A percentile compares a stretch with the other conserved stretches of the same genome.
phyloP scores from a whole-genome alignment of 2,113 vertebrate species.

The Anhinga rufa region DNA sequence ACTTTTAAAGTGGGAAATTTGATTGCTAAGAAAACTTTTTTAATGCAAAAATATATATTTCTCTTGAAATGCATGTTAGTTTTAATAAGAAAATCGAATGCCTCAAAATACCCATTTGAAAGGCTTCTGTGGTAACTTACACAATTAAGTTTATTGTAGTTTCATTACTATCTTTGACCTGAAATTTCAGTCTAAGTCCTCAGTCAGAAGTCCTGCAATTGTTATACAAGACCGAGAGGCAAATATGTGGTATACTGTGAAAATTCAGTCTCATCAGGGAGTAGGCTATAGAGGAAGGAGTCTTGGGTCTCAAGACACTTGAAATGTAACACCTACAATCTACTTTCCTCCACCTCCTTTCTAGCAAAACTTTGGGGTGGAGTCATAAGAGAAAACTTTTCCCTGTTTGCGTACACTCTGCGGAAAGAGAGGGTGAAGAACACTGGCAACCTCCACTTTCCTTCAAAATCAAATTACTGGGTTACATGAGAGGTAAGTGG shows the following conservation, averaged over 20 bases:
- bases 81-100: background rate
- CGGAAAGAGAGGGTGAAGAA: background rate
- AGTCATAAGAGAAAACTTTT: background rate
- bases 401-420: background rate
- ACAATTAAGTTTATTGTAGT: background rate
- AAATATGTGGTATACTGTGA: background rate
- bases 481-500: background rate
- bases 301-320: background rate
- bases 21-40: background rate
- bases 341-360: background rate
- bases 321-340: background rate
- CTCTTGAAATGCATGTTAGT: background rate
- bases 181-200: background rate
- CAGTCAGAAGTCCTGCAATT: background rate
- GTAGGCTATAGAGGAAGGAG: background rate
- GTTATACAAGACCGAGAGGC: background rate
- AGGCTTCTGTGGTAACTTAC: background rate
- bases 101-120: background rate
- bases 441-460: background rate
- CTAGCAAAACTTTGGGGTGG: background rate
- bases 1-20: background rate
- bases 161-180: background rate
- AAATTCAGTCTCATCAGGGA: background rate
- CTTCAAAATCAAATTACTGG: background rate
- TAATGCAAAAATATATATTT: background rate